Percentiles rank a stretch among this genome's conserved stretches.
Evolutionary conservation across 2,797 vertebrate genomes (phyloP).

Genomic region (Neosilurus hyrtlii): DNA sequence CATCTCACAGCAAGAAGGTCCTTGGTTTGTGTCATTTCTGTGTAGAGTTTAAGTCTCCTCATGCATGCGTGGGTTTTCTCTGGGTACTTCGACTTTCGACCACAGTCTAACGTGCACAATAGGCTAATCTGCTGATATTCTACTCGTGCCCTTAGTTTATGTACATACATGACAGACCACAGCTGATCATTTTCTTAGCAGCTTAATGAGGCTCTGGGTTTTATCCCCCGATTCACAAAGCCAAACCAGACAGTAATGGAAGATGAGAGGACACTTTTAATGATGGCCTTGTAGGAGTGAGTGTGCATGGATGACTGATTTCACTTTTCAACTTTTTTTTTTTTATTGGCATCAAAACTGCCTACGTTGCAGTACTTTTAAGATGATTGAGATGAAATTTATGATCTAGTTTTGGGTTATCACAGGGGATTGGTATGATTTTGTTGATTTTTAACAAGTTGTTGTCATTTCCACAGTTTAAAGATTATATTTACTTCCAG

Average conservation of each 20-base stretch:
- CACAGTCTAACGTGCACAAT: no score
- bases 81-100: no score
- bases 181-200: slow-evolving; percentile 6
- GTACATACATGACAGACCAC: neutral
- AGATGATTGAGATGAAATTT: neutral
- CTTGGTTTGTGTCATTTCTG: no score
- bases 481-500: neutral
- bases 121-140: no score
- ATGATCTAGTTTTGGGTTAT: neutral
- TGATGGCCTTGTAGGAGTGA: neutral
- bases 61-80: no score
- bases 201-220: neutral
- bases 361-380: neutral
- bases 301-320: slow-evolving; percentile 1
- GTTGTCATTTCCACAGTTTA: neutral
- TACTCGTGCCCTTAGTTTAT: neutral
- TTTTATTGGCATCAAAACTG: neutral
- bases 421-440: neutral
- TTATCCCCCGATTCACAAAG: neutral
- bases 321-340: neutral
- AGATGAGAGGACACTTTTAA: slow-evolving; percentile 14
- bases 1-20: no score
- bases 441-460: neutral
- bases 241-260: slow-evolving; percentile 9
- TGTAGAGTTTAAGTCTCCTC: no score